Conservation (phyloP, 2,888 invertebrate genomes). For the Nebria salina region DNA sequence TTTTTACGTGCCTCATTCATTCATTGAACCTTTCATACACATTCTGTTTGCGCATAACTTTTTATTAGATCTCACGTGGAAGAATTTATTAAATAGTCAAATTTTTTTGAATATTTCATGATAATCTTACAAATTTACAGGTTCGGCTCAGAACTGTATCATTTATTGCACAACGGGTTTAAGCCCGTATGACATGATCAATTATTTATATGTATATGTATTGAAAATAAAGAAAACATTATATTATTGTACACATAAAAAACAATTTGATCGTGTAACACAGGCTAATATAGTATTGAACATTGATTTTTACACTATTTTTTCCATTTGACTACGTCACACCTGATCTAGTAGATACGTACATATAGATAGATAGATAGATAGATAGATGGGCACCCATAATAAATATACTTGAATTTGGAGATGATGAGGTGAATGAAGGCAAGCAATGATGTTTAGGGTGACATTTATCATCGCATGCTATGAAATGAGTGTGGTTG, state of each 20-base stretch:
- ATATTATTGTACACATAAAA: too few relatives aligned
- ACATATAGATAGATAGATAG: not conserved
- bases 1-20: too few relatives aligned
- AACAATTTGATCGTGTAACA: not conserved
- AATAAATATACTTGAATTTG: not conserved
- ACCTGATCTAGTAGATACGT: not conserved
- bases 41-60: too few relatives aligned
- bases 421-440: too few relatives aligned
- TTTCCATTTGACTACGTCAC: not conserved
- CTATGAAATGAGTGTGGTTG: too few relatives aligned
- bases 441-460: too few relatives aligned
- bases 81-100: too few relatives aligned
- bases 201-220: not conserved
- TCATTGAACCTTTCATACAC: too few relatives aligned
- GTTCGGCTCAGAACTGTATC: not conserved
- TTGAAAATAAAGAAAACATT: too few relatives aligned
- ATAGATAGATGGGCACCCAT: not conserved
- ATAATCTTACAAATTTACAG: not conserved
- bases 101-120: not conserved
- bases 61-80: too few relatives aligned
- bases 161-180: not conserved
- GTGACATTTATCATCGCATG: too few relatives aligned
- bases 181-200: not conserved
- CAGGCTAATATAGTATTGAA: not conserved
- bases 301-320: not conserved